Percentiles rank a stretch among this genome's conserved stretches.
Conservation (phyloP, 1,140 invertebrate genomes). For the Panagrolaimus sp. region DNA sequence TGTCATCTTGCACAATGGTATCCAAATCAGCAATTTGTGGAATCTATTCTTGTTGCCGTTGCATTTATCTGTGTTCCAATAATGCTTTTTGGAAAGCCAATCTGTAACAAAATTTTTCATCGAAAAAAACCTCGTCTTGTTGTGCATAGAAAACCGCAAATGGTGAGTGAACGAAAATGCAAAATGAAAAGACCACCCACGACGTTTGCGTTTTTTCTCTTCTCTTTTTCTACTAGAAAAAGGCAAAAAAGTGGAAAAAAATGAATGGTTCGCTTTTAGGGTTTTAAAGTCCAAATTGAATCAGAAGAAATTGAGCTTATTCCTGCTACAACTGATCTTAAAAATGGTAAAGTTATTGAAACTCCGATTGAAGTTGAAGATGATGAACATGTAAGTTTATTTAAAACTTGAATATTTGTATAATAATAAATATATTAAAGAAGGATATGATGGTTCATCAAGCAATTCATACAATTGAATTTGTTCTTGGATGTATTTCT, state of each 20-base stretch:
- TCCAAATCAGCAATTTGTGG: constrained; percentile 65
- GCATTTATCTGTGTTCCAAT: constrained; percentile 80
- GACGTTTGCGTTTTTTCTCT: no score
- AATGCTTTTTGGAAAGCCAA: constrained; percentile 83
- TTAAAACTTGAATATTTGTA: neutral
- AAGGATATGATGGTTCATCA: constrained; percentile 78
- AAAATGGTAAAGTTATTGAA: constrained; percentile 10
- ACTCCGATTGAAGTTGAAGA: neutral
- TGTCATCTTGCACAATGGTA: constrained; percentile 56
- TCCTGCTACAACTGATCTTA: neutral
- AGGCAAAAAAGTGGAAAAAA: constrained; percentile 12
- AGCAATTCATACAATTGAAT: constrained; percentile 92
- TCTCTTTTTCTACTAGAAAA: neutral
- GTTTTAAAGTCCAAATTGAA: constrained; percentile 14
- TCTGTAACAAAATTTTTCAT: constrained; percentile 24
- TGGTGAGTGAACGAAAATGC: constrained; percentile 9
- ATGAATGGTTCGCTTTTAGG: constrained; percentile 16
- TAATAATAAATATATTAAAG: neutral
- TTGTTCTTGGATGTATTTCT: constrained; percentile 86
- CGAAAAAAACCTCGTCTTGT: constrained; percentile 1
- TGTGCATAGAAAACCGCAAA: neutral
- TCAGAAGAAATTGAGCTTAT: constrained; percentile 13
- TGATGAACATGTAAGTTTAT: constrained; percentile 8
- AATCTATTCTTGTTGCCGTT: constrained; percentile 71
- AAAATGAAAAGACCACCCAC: neutral